Percentiles rank a stretch among this genome's conserved stretches.
phyloP scores from a whole-genome alignment of 2,888 invertebrate genomes.

The Chloroclystis v-ata region DNA sequence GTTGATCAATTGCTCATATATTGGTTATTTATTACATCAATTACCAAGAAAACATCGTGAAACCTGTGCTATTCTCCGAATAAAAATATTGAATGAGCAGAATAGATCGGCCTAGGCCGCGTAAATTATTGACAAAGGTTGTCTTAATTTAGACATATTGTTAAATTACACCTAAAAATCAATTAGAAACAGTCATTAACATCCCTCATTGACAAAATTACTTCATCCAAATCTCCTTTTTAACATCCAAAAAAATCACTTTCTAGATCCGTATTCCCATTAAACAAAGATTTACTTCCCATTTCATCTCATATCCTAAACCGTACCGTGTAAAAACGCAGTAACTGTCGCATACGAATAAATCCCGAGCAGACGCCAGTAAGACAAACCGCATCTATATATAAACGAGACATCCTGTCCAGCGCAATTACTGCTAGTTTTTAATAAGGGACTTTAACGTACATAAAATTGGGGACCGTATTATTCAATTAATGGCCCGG shows the following conservation, averaged over 20 bases:
- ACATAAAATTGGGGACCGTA: slow-evolving; percentile 11
- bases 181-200: too few species aligned
- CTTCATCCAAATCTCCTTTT: too few species aligned
- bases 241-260: too few species aligned
- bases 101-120: too few species aligned
- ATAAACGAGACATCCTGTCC: slow-evolving; percentile 46
- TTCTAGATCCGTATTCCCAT: background rate
- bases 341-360: slow-evolving; percentile 25
- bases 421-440: slow-evolving; percentile 26
- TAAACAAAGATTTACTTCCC: background rate
- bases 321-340: slow-evolving; percentile 15
- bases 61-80: too few species aligned
- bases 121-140: too few species aligned
- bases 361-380: slow-evolving; percentile 31
- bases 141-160: too few species aligned
- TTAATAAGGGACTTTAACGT: slow-evolving; percentile 26
- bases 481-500: slow-evolving; percentile 10
- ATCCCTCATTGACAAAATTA: too few species aligned
- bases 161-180: too few species aligned
- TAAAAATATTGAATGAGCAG: too few species aligned
- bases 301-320: slow-evolving; percentile 9
- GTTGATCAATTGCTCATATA: too few species aligned
- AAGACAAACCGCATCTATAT: slow-evolving; percentile 31
- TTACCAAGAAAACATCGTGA: too few species aligned
- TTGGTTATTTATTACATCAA: background rate